Conservation (phyloP, 1,140 invertebrate genomes). For the Rhynchophorus ferrugineus region DNA sequence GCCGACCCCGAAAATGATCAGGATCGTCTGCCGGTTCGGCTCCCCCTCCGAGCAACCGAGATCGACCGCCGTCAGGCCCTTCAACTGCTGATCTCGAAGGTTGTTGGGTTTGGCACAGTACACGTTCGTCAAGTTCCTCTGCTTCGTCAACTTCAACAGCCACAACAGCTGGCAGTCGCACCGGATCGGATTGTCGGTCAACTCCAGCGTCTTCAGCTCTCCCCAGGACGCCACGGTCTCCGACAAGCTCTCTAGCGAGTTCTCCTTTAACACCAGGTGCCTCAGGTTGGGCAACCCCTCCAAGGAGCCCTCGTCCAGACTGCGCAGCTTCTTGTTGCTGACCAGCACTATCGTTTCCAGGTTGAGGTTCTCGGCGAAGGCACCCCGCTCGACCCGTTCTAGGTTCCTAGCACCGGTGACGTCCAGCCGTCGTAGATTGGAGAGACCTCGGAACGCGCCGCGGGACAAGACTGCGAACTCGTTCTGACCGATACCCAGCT, state of each 20-base stretch:
- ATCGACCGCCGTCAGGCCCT: slow-evolving; percentile 61
- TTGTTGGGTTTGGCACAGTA: slow-evolving; percentile 65
- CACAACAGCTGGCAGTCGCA: slow-evolving; percentile 75
- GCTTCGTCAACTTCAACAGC: slow-evolving; percentile 66
- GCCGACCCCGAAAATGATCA: slow-evolving; percentile 63
- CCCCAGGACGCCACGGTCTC: slow-evolving; percentile 72
- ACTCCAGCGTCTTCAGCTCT: slow-evolving; percentile 64
- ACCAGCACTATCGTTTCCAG: slow-evolving; percentile 68
- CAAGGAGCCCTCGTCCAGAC: slow-evolving; percentile 65
- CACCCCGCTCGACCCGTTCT: slow-evolving; percentile 61
- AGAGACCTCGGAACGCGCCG: slow-evolving; percentile 67
- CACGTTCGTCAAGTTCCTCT: slow-evolving; percentile 64
- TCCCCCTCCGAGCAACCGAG: slow-evolving; percentile 72
- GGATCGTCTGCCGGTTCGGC: slow-evolving; percentile 66
- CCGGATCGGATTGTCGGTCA: slow-evolving; percentile 75
- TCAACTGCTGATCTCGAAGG: slow-evolving; percentile 60
- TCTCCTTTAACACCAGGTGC: slow-evolving; percentile 68
- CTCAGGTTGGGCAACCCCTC: slow-evolving; percentile 69
- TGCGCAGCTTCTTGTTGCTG: slow-evolving; percentile 64
- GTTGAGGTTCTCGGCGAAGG: slow-evolving; percentile 72
- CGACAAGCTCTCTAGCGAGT: slow-evolving; percentile 63
- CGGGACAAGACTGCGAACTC: slow-evolving; percentile 59
- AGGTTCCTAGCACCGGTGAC: slow-evolving; percentile 66
- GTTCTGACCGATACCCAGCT: slow-evolving; percentile 75
- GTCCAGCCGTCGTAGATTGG: slow-evolving; percentile 66